Evolutionary conservation across 30 jellyfish, hydroid and myxozoan species (phyloP), one percentile per base, ranked within the genome.

Genomic region (Aurelia aurita): DNA sequence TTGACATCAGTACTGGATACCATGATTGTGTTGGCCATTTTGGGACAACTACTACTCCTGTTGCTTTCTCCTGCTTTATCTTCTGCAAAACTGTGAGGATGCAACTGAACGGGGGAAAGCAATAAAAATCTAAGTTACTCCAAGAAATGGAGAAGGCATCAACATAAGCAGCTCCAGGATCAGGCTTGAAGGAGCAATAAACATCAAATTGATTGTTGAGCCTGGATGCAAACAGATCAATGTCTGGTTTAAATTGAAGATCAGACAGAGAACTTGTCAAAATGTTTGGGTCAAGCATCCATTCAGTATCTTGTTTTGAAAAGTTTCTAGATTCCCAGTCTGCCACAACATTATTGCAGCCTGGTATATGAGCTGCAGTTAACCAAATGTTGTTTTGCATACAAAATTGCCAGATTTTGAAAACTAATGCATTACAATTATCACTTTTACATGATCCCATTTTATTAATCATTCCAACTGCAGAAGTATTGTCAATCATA

Each of bases 321-420:
- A 22, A 73, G 3, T 71, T 54, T 80, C 87, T 75, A 7, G 87
- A 75, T 59, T 75, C 76, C 22, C 8, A 26, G 31, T 70, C 82
- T 60, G 89, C 89, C 34, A 64, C 61, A 63, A 58, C 49, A 79
- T 79, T 79, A 34, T 46, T n/a, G 29, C 61, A 47, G 51, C 83
- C 80, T 5, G 90, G 90, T 0, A 80, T 67, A 66, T 80, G 90
- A 62, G 90, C 90, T 18, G 90, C 90, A 63, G 84, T 80, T 54
- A 62, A 31, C 90, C 90, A 80, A 80, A 80, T 80, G 43, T 22
- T 43, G 67, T 45, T 62, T 64, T 44, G 5, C 23, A 18, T 49
- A 80, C 90, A 80, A 80, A 80, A 64, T 29, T 80, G 51, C 90
- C 84, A 61, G 22, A 80, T 64, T 45, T 51, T 35, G 23, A 58